Conservation (phyloP, 2,888 invertebrate species). For the Drosophila formosana region DNA sequence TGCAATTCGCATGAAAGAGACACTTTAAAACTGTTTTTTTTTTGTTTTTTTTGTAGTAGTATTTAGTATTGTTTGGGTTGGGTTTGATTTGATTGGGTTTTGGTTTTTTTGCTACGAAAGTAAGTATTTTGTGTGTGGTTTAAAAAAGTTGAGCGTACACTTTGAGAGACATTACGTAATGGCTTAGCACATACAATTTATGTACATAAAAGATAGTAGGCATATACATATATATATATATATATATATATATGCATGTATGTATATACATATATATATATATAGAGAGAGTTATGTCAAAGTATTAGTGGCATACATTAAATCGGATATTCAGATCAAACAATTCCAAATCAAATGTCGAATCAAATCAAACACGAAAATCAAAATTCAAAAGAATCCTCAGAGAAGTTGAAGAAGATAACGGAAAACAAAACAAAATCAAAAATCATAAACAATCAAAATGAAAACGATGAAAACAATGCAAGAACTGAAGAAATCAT, state of each 20-base stretch:
- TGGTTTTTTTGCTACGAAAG: slow-evolving; percentile 19
- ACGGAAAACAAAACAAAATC: slow-evolving; percentile 31
- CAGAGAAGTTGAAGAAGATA: slow-evolving; percentile 31
- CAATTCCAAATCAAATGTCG: slow-evolving; percentile 6
- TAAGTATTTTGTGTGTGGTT: slow-evolving; percentile 30
- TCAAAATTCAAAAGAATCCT: slow-evolving; percentile 20
- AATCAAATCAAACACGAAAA: slow-evolving; percentile 12
- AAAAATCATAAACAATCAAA: neutral
- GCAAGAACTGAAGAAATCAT: slow-evolving; percentile 23
- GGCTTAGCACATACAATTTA: slow-evolving; percentile 71
- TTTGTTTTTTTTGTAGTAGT: neutral
- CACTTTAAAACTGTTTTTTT: neutral
- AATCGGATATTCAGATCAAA: slow-evolving; percentile 53
- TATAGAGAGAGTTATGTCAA: slow-evolving; percentile 54
- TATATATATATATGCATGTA: no score
- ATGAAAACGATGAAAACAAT: neutral
- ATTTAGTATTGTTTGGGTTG: neutral
- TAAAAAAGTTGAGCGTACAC: slow-evolving; percentile 52
- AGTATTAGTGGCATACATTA: slow-evolving; percentile 77
- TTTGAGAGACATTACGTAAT: slow-evolving; percentile 67
- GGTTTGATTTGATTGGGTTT: slow-evolving; percentile 3
- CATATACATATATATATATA: slow-evolving; percentile 28
- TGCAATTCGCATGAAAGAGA: neutral
- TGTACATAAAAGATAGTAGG: slow-evolving; percentile 65
- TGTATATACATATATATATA: no score